phyloP scores from a whole-genome alignment of 2,888 invertebrate species.

The Calephelis perditalis region DNA sequence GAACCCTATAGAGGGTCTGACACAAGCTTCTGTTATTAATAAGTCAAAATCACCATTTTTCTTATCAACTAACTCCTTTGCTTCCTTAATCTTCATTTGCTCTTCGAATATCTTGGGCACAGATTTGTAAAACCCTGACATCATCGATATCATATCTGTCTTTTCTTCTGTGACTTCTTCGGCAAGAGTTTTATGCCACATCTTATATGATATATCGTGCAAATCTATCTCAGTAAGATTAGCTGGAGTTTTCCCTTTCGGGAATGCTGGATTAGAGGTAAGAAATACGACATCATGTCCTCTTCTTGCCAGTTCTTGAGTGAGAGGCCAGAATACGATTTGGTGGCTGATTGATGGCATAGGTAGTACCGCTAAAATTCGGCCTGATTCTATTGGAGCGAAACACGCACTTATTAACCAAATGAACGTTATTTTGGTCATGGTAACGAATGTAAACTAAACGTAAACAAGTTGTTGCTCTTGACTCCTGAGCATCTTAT shows the following conservation, averaged over 20 bases:
- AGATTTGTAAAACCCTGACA: constrained; percentile 15
- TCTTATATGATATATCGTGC: constrained; percentile 42
- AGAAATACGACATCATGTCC: constrained; percentile 54
- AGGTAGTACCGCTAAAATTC: constrained; percentile 46
- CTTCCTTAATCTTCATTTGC: constrained; percentile 27
- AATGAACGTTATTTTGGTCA: constrained; percentile 10
- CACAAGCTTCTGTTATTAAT: constrained; percentile 39
- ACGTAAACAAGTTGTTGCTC: background rate
- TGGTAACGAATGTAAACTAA: background rate
- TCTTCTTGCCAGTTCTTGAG: constrained; percentile 41
- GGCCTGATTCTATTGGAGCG: constrained; percentile 31
- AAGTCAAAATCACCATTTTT: constrained; percentile 38
- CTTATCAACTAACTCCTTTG: constrained; percentile 26
- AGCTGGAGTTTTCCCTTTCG: constrained; percentile 40
- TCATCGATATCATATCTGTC: constrained; percentile 18
- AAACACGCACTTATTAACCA: constrained; percentile 14
- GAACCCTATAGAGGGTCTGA: constrained; percentile 34
- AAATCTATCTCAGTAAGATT: constrained; percentile 48
- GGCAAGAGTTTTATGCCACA: constrained; percentile 22
- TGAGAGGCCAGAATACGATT: constrained; percentile 40
- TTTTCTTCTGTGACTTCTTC: constrained; percentile 17
- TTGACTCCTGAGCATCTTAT: background rate
- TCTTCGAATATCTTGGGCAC: constrained; percentile 27
- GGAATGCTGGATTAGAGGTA: constrained; percentile 43
- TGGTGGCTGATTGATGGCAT: constrained; percentile 50